phyloP scores from a whole-genome alignment of 2,797 vertebrate genomes.

The Adelosebastes latens region DNA sequence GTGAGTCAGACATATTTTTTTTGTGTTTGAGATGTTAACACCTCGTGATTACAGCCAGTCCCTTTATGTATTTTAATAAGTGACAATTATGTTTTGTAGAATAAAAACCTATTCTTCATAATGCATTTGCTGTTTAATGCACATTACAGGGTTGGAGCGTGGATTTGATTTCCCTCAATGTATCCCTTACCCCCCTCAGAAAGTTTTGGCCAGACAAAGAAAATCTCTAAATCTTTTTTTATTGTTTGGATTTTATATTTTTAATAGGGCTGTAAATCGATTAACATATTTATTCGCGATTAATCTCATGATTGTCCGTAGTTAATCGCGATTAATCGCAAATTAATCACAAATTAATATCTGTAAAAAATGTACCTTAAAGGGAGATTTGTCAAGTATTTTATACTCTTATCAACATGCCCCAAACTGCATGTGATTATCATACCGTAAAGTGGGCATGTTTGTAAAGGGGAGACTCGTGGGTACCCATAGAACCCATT shows the following conservation, averaged over 20 bases:
- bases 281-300: accelerated
- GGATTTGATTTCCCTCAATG: not conserved
- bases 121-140: not conserved
- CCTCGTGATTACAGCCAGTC: not conserved
- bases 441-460: no score
- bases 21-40: slow-evolving; percentile 5
- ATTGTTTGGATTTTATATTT: not conserved
- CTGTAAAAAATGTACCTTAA: no score
- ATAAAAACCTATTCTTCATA: not conserved
- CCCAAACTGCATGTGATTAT: no score
- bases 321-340: no score
- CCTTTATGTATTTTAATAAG: slow-evolving; percentile 8
- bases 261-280: no score
- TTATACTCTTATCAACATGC: no score
- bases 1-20: slow-evolving; percentile 11
- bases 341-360: no score
- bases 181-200: not conserved
- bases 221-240: not conserved
- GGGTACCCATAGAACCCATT: no score
- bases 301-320: no score
- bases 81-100: not conserved
- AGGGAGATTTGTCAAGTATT: no score
- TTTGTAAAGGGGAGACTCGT: no score
- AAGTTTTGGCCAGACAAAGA: not conserved
- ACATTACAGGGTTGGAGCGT: not conserved